Evolutionary conservation across 2,888 invertebrate genomes (phyloP).

Genomic region (Steinernema hermaphroditum): DNA sequence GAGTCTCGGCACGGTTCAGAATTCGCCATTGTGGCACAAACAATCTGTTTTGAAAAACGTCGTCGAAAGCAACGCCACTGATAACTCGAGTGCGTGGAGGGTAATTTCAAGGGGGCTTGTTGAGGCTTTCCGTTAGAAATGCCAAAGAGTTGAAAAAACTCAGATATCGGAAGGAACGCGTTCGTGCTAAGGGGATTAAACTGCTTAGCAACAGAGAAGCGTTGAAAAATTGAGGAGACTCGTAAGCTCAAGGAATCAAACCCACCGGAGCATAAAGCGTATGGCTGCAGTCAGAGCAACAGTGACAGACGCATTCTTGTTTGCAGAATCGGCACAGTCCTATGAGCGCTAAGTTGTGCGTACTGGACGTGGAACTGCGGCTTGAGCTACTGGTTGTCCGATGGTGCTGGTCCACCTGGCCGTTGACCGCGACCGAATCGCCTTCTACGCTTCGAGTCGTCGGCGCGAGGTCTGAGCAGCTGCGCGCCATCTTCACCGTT

Average conservation of each 20-base stretch:
- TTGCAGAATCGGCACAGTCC: constrained; percentile 49
- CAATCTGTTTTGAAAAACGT: neutral
- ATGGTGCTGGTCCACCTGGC: constrained; percentile 9
- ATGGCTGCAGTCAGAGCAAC: constrained; percentile 52
- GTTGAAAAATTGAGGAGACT: constrained; percentile 11
- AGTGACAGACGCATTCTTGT: constrained; percentile 51
- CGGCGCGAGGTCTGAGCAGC: constrained; percentile 27
- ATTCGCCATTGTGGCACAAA: neutral
- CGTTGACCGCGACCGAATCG: neutral
- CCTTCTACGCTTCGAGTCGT: constrained; percentile 5
- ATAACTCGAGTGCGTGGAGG: constrained; percentile 24
- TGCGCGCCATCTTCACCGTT: constrained; percentile 26
- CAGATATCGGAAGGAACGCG: no score
- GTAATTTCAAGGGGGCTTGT: constrained; percentile 32
- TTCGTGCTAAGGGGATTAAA: neutral
- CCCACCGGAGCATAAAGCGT: constrained; percentile 50
- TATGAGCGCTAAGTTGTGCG: constrained; percentile 37
- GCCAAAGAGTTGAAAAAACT: neutral
- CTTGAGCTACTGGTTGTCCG: constrained; percentile 10
- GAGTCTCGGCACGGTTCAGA: no score
- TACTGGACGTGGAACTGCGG: constrained; percentile 21
- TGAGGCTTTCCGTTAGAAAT: neutral
- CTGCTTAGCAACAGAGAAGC: constrained; percentile 7
- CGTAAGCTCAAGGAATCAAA: constrained; percentile 20
- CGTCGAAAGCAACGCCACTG: neutral